These are phyloP conservation scores for Dilophus febrilis DNA, from an alignment of 2,888 invertebrate genomes.

Conservation along the genomic window DNA sequence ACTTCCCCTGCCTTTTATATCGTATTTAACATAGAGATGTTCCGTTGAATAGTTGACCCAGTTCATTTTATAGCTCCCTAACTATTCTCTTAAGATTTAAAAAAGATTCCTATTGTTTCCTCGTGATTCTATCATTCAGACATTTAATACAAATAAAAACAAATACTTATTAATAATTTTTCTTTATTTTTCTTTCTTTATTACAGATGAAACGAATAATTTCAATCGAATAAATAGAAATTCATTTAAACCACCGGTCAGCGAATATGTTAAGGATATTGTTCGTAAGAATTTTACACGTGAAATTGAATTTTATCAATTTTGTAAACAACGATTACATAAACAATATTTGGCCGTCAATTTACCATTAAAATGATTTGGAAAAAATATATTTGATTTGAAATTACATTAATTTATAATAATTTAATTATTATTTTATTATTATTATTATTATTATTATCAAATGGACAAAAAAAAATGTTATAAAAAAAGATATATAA, in stretches of 20 bases:
- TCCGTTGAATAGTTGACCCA: no score
- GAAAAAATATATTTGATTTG: no score
- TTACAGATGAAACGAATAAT: conserved; percentile 55
- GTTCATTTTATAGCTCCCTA: no score
- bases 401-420: no score
- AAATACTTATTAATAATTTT: not conserved
- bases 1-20: no score
- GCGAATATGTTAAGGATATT: conserved; percentile 68
- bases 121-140: not conserved
- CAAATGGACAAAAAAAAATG: no score
- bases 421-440: no score
- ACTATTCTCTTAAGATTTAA: no score
- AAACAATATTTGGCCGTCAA: conserved; percentile 59
- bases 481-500: no score
- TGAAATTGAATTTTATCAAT: conserved; percentile 84
- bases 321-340: conserved; percentile 69
- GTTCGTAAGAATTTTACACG: conserved; percentile 72
- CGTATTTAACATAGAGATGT: no score
- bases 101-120: no score
- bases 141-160: not conserved
- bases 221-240: conserved; percentile 70
- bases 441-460: no score
- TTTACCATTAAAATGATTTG: conserved; percentile 28
- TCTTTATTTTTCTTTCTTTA: conserved; percentile 8
- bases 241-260: conserved; percentile 73